These are phyloP conservation scores for Macrobrachium nipponense DNA, from an alignment of 1,140 invertebrate species.

Conservation along the genomic window DNA sequence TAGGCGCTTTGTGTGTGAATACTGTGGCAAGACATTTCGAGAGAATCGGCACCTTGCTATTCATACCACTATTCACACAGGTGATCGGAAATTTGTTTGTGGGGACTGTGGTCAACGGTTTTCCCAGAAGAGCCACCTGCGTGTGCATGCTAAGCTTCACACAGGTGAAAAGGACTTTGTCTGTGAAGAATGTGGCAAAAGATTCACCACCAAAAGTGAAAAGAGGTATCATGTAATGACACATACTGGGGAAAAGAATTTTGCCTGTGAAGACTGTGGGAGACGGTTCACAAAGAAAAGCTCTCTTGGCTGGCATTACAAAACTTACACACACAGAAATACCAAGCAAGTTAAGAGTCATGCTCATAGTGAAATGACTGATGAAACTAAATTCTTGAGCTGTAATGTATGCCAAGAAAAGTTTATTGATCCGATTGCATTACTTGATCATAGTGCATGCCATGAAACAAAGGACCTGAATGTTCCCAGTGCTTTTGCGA, in stretches of 20 bases:
- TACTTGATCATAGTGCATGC: too few relatives aligned
- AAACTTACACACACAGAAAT: too few relatives aligned
- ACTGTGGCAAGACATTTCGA: not conserved
- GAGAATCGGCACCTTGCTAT: not conserved
- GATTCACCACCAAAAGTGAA: not conserved
- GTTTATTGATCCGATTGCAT: too few relatives aligned
- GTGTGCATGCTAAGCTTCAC: not conserved
- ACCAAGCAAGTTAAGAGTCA: too few relatives aligned
- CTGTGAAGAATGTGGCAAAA: constrained; percentile 18
- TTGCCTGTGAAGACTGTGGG: not conserved
- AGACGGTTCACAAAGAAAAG: not conserved
- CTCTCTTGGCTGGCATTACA: not conserved
- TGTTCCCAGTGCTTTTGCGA: too few relatives aligned
- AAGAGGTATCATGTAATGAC: not conserved
- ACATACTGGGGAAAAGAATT: not conserved
- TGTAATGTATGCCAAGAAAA: too few relatives aligned
- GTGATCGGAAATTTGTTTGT: not conserved
- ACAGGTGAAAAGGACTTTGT: constrained; percentile 4
- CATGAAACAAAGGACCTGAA: too few relatives aligned
- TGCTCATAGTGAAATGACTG: too few relatives aligned
- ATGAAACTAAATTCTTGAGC: too few relatives aligned
- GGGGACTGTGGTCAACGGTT: constrained; percentile 11
- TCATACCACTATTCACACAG: not conserved
- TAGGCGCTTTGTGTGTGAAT: not conserved
- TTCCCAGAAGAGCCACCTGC: not conserved